A percentile compares a stretch with the other conserved stretches of the same genome.
Conservation (phyloP, 2,797 vertebrate species). For the Danio choprae region DNA sequence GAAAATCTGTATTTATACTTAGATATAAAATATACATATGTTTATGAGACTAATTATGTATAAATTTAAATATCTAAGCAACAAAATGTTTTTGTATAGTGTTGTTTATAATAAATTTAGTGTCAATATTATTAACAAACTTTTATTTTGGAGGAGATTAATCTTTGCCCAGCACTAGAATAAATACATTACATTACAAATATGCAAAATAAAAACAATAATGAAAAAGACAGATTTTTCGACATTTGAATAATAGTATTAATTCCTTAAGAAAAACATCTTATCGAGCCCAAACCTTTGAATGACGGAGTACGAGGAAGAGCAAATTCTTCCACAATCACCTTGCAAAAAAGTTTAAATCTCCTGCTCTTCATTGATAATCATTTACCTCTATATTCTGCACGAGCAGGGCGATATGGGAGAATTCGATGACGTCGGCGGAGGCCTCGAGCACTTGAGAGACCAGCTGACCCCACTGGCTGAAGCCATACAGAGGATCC, state of each 20-base stretch:
- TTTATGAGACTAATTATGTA: too few species aligned
- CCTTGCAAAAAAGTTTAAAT: background rate
- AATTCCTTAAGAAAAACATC: background rate
- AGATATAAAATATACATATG: too few species aligned
- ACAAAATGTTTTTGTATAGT: too few species aligned
- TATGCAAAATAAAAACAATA: too few species aligned
- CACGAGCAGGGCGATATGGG: conserved; percentile 79
- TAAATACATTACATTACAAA: too few species aligned
- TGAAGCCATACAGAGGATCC: conserved; percentile 81
- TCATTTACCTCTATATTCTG: conserved; percentile 86
- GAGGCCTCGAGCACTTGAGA: conserved; percentile 83
- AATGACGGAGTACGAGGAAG: background rate
- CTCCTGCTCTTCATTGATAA: background rate
- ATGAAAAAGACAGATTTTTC: background rate
- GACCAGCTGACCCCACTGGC: conserved; percentile 81
- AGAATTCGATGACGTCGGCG: conserved; percentile 78
- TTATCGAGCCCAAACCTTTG: background rate
- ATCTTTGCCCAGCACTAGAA: too few species aligned
- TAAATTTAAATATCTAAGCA: too few species aligned
- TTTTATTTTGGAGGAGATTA: too few species aligned
- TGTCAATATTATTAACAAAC: too few species aligned
- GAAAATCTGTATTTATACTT: too few species aligned
- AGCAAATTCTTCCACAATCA: background rate
- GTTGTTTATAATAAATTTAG: too few species aligned
- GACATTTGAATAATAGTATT: background rate